A percentile compares a stretch with the other conserved stretches of the same genome.
phyloP scores from a whole-genome alignment of 2,888 invertebrate species.

The Nowickia ferox region DNA sequence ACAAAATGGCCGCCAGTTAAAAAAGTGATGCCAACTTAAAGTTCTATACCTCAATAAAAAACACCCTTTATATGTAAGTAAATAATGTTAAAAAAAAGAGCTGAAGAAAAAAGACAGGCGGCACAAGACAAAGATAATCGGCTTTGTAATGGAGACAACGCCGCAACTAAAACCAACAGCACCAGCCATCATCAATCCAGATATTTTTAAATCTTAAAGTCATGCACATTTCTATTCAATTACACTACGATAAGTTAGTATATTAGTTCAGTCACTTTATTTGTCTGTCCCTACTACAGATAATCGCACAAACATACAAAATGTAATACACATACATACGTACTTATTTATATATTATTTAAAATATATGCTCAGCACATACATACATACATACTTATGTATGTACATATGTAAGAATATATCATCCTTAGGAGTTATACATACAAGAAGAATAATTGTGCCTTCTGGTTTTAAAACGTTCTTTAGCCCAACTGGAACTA shows the following conservation, averaged over 20 bases:
- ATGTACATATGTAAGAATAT: not conserved
- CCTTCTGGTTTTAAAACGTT: constrained; percentile 15
- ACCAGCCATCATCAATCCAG: constrained; percentile 7
- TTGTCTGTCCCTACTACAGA: not conserved
- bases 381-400: not conserved
- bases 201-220: too few species aligned
- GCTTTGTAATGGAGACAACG: constrained; percentile 58
- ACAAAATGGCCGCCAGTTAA: too few species aligned
- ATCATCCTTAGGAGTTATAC: not conserved
- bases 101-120: constrained; percentile 32
- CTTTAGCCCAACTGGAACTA: not conserved
- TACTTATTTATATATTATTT: not conserved
- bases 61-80: not conserved
- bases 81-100: constrained; percentile 4
- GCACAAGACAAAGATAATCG: constrained; percentile 70
- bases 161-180: constrained; percentile 10
- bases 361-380: not conserved
- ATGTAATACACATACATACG: too few species aligned
- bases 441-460: constrained; percentile 4
- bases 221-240: constrained; percentile 13
- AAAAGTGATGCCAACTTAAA: too few species aligned
- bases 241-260: not conserved
- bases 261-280: not conserved
- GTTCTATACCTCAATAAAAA: too few species aligned
- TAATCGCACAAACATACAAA: constrained; percentile 1